Conservation (phyloP, 2,113 vertebrate genomes). For the Cebus imitator region DNA sequence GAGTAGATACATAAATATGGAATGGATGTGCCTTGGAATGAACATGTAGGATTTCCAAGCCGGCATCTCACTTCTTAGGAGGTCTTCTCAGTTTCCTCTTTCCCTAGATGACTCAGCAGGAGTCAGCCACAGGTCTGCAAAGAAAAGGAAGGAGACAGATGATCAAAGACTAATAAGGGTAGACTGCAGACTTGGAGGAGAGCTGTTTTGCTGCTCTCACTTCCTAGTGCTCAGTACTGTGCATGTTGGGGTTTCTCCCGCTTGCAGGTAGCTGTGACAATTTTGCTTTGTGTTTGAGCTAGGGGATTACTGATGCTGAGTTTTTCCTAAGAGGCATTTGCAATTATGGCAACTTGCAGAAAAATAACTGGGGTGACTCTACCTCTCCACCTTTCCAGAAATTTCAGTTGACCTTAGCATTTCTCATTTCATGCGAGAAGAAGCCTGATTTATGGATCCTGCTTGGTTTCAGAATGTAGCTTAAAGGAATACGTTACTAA, state of each 20-base stretch:
- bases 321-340: slow-evolving; percentile 48
- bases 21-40: neutral
- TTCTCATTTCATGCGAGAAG: slow-evolving; percentile 65
- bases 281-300: slow-evolving; percentile 23
- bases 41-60: neutral
- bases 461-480: slow-evolving; percentile 43
- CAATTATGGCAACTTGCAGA: slow-evolving; percentile 54
- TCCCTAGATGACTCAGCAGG: neutral
- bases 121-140: neutral
- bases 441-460: slow-evolving; percentile 71
- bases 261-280: neutral
- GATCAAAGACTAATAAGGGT: neutral
- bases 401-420: slow-evolving; percentile 72
- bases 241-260: neutral
- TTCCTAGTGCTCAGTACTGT: accelerated
- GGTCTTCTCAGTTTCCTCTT: slow-evolving; percentile 2
- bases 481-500: slow-evolving; percentile 65
- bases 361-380: slow-evolving; percentile 47
- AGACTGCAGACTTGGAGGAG: neutral
- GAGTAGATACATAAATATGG: neutral
- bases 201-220: neutral
- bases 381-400: slow-evolving; percentile 56
- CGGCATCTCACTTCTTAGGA: neutral
- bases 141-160: neutral
- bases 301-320: neutral